Conservation (phyloP, 2,797 vertebrate species). For the Chaunax sp. region DNA sequence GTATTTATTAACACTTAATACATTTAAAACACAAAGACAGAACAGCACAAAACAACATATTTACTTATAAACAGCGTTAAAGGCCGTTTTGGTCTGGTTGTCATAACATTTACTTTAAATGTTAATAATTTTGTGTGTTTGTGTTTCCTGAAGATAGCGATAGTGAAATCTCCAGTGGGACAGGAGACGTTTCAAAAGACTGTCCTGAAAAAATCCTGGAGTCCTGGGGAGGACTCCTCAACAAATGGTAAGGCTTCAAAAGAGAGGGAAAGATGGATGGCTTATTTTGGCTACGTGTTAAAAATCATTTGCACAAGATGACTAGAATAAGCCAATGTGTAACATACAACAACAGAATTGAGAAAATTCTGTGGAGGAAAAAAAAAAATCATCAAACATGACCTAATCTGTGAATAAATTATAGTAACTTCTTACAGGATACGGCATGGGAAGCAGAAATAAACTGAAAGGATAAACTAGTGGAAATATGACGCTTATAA, state of each 20-base stretch:
- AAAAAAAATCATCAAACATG: background rate
- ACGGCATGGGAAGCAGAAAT: too few species aligned
- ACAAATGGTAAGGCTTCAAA: slow-evolving; percentile 88
- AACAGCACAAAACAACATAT: too few species aligned
- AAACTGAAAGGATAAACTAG: background rate
- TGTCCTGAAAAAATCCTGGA: slow-evolving; percentile 98
- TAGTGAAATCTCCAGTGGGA: slow-evolving; percentile 97
- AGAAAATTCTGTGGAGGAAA: background rate
- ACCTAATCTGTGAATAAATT: background rate
- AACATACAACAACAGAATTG: background rate
- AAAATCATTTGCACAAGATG: background rate
- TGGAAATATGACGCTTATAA: slow-evolving; percentile 1
- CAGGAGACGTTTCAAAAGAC: slow-evolving; percentile 98
- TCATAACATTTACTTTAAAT: slow-evolving; percentile 1
- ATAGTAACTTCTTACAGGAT: background rate
- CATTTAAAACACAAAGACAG: background rate
- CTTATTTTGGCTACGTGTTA: too few species aligned
- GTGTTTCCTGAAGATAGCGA: slow-evolving; percentile 89
- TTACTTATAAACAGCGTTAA: background rate
- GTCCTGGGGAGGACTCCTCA: slow-evolving; percentile 96
- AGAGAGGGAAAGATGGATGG: background rate
- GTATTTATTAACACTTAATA: too few species aligned
- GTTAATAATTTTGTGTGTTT: background rate
- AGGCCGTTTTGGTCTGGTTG: background rate
- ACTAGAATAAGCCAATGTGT: background rate